These are phyloP conservation scores for Thalassarche chlororhynchos DNA, from an alignment of 2,113 vertebrate species.

Conservation along the genomic window DNA sequence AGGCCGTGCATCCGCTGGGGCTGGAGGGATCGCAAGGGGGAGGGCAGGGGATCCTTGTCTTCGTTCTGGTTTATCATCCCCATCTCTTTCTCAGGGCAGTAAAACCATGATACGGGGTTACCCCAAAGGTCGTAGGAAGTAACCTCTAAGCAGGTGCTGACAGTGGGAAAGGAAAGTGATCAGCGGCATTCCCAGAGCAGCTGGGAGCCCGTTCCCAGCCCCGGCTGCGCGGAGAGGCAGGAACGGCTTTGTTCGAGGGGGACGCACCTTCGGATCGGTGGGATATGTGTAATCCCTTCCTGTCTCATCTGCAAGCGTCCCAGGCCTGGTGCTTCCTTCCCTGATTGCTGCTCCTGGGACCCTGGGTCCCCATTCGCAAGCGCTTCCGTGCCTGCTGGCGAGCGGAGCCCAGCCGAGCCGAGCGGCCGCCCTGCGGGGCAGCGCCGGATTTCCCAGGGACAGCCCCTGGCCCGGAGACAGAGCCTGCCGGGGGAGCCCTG, in stretches of 20 bases:
- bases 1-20: background rate
- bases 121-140: background rate
- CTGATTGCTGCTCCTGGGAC: background rate
- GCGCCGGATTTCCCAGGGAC: background rate
- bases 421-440: background rate
- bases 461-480: background rate
- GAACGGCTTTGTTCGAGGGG: background rate
- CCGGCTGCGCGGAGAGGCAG: background rate
- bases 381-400: fast-evolving
- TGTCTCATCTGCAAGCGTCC: background rate
- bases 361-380: background rate
- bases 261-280: background rate
- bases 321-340: slow-evolving; percentile 5
- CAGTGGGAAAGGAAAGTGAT: slow-evolving; percentile 62
- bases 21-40: background rate
- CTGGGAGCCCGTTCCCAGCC: slow-evolving; percentile 29
- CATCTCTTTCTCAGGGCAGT: slow-evolving; percentile 40
- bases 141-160: slow-evolving; percentile 61
- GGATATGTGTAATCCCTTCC: slow-evolving; percentile 61
- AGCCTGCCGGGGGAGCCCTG: background rate
- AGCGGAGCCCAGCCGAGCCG: fast-evolving
- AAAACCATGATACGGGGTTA: background rate
- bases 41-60: background rate
- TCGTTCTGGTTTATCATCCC: background rate
- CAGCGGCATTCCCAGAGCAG: background rate